Evolutionary conservation across 2,888 invertebrate genomes (phyloP), one percentile per base, ranked within the genome.

Genomic region (Drosophila borealis): DNA sequence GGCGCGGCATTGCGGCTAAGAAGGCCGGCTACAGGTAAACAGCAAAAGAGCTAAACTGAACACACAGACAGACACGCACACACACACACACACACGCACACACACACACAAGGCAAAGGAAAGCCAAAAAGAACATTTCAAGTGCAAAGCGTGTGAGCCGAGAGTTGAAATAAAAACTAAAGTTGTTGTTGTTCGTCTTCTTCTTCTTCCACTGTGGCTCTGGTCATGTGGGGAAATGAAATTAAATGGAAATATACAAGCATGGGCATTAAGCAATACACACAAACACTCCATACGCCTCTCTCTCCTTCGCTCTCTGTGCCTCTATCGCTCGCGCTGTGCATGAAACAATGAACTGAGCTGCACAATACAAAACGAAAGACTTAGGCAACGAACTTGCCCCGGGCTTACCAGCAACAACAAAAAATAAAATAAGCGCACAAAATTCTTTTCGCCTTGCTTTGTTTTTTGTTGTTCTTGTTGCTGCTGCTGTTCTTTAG

Each of bases 101-200:
- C 17, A 17, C 17, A 17, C 37, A 36, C 34, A 49, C 36, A 25
- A 45, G 45, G 42, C 49, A 61, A 76, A 70, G 41, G 55, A 68
- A 74, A 80, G 71, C 67, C 63, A 60, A 80, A 69, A 72, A 86
- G 78, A 82, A 80, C 66, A 80, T 83, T 83, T 80, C 70, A 80
- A 85, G 76, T 73, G 78, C 73, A 76, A 78, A 85, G 81, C 83
- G 81, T 83, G 82, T 82, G 86, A 85, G 86, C 81, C 78, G 66
- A 72, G 77, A 81, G 82, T 80, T 69, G 81, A 80, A 80, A 80
- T 75, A 81, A 78, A 83, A 80, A 69, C 63, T 70, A 78, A 81
- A 80, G 55, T 65, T 74, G 54, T 54, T 44, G 45, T 51, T 48
- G 9, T 34, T 46, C 5, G 46, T 41, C 50, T 56, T 44, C 57